Base-by-base conservation (phyloP, 92 coral and sea anemone genomes). In the Parazoanthus atlanticus region DNA sequence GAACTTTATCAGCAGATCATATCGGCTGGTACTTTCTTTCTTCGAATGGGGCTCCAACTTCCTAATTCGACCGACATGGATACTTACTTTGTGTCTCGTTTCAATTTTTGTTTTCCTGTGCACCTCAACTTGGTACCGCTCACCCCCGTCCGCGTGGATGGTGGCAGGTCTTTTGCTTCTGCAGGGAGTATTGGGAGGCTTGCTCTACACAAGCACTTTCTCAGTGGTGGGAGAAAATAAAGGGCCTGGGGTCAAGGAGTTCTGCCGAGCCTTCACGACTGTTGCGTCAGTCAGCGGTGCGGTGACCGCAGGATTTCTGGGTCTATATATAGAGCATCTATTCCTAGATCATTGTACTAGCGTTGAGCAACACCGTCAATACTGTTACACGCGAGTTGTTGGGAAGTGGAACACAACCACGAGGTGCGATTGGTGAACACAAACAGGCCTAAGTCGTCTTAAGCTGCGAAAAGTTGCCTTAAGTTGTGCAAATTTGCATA, bases 181-280 rank as follows among this genome's bases (percentile, higher is more conserved):
- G 8, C 83, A 76, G 31, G 89, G 89, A 23, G 11, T 86, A 1
- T 17, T 77, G 29, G 84, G 83, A 12, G 89, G 89, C 28, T 19
- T 86, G n/a, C 89, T 86, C 58, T 86, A 86, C 89, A 86, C 89
- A 41, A 86, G 89, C 25, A 86, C 89, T 65, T 86, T 86, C 67
- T 58, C 89, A 17, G 89, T 86, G 32, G 89, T 77, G 19, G 89
- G 89, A 77, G 89, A 86, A 30, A 30, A 86, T 31, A 77, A 86
- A 36, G 75, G 34, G 70, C 56, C 76, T 76, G 58, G 84, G n/a
- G 61, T 49, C 33, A 86, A 86, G 32, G 89, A 76, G 84, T 86
- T 86, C n/a, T 86, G 89, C 28, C 89, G 89, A 2, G 89, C 89
- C 76, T 86, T 86, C 40, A 86, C 89, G 38, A 76, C 89, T 38